phyloP scores from a whole-genome alignment of 2,113 vertebrate species.

The Apteryx owenii region DNA sequence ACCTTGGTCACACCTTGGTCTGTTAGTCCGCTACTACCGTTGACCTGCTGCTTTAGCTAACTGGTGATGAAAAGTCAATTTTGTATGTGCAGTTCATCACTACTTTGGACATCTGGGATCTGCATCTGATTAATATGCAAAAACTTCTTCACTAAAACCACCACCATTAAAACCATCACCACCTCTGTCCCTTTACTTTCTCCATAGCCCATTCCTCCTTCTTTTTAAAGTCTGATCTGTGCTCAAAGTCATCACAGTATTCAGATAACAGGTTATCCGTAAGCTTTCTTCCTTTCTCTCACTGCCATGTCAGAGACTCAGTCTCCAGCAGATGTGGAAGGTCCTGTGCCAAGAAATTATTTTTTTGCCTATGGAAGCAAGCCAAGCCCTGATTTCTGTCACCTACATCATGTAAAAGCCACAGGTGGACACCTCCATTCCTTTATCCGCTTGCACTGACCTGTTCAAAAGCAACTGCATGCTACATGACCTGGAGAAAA shows the following conservation, averaged over 20 bases:
- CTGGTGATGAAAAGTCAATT: background rate
- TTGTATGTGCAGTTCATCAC: background rate
- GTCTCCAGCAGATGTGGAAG: background rate
- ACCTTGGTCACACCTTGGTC: background rate
- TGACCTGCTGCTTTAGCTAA: background rate
- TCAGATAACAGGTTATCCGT: background rate
- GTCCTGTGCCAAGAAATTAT: background rate
- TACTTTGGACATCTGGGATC: background rate
- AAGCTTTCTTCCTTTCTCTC: background rate
- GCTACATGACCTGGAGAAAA: background rate
- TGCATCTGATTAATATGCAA: background rate
- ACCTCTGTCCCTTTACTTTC: background rate
- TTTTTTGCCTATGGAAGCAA: background rate
- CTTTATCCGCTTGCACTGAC: background rate
- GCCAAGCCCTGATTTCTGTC: background rate
- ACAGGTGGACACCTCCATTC: background rate
- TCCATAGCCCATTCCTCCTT: background rate
- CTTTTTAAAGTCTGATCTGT: background rate
- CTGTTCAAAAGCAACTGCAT: background rate
- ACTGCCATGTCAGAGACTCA: background rate
- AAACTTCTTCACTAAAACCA: background rate
- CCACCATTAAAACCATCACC: background rate
- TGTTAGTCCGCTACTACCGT: background rate
- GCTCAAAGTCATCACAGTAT: background rate
- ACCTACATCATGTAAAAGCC: background rate